Evolutionary conservation across 2,113 vertebrate species (phyloP).

Genomic region (Ammodramus savannarum): DNA sequence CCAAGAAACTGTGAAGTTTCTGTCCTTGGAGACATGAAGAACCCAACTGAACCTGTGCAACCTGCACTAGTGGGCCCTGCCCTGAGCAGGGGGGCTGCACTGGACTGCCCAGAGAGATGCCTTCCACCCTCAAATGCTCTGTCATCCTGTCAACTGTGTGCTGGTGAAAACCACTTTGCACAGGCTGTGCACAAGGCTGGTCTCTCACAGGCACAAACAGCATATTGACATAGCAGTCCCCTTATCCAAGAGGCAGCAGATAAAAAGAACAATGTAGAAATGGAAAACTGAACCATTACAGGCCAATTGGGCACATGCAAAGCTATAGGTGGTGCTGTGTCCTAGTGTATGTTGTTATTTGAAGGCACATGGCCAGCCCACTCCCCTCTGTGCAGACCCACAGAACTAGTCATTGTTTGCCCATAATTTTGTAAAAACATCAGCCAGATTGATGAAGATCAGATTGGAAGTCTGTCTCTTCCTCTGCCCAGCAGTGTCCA

Average conservation of each 20-base stretch:
- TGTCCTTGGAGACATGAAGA: not conserved
- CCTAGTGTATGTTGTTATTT: not conserved
- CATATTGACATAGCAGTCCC: not conserved
- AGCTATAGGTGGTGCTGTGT: not conserved
- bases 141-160: not conserved
- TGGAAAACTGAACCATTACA: not conserved
- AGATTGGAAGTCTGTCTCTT: not conserved
- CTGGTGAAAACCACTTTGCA: not conserved
- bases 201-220: not conserved
- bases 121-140: not conserved
- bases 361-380: not conserved
- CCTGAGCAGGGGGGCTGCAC: not conserved
- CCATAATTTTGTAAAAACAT: not conserved
- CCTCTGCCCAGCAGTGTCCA: not conserved
- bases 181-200: not conserved
- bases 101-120: not conserved
- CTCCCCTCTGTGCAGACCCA: not conserved
- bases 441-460: not conserved
- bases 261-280: not conserved
- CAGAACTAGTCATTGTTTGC: not conserved
- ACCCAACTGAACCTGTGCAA: not conserved
- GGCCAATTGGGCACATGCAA: accelerated
- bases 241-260: not conserved
- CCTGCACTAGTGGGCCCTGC: not conserved
- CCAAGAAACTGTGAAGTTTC: not conserved